Evolutionary conservation across 2,888 invertebrate species (phyloP), one percentile per base, ranked within the genome.

Genomic region (Heliconius ethilla): DNA sequence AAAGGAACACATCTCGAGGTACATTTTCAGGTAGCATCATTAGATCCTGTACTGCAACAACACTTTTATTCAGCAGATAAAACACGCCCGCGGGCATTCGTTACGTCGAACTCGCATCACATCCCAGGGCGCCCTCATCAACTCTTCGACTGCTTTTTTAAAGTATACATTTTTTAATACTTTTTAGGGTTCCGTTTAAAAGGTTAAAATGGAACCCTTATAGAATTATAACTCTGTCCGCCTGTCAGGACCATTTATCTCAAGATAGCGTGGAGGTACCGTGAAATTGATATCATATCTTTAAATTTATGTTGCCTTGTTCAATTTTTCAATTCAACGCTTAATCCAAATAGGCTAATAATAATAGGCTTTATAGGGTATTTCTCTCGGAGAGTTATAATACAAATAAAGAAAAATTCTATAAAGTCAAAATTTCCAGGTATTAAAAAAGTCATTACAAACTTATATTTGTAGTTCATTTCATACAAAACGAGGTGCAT

Each of bases 61-160:
- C 90, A 89, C 88, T 89, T 90, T 89, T 90, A 89, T 89, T 88
- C 88, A 84, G 84, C 79, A 85, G 85, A 88, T 87, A 87, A 85
- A 86, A 86, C 87, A 89, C 85, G 88, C 88, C 90, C 86, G 80
- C 81, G 81, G 89, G 90, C 88, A 86, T 91, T 92, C 90, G 89
- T 91, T 91, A 91, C 87, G 63, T 40, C 40, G 74, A 74, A 84
- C 83, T 84, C 86, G 85, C 81, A 83, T 86, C 86, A 75, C 27
- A 78, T 78, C 81, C 75, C 79, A 72, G 55, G 66, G 75, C 67
- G 78, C 59, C 74, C 63, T n/a, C 87, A 85, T 87, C 85, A 86
- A 85, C 83, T 83, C 83, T 81, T 85, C 86, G 83, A 83, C 84
- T 72, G 73, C 77, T 79, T 72, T 77, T 77, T 65, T 51, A 65